phyloP scores from a whole-genome alignment of 2,888 invertebrate genomes.

The Eubasilissa splendida region DNA sequence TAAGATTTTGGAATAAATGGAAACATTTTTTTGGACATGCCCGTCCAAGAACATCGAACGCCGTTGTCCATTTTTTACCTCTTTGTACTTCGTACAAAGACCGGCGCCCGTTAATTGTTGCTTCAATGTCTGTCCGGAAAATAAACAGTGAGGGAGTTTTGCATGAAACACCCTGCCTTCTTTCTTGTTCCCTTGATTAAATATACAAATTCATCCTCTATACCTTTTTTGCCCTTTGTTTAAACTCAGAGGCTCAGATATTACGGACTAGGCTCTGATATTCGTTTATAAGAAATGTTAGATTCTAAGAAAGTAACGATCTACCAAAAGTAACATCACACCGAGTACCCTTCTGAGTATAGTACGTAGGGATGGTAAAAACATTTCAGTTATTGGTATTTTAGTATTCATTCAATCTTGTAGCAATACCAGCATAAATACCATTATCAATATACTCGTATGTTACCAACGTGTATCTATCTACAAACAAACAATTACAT shows the following conservation, averaged over 20 bases:
- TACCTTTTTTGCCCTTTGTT: slow-evolving; percentile 33
- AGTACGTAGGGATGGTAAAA: too few species aligned
- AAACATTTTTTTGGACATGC: too few species aligned
- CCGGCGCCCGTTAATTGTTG: slow-evolving; percentile 48
- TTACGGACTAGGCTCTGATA: neutral
- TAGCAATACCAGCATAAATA: too few species aligned
- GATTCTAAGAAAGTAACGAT: too few species aligned
- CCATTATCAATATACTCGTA: too few species aligned
- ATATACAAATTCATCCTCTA: slow-evolving; percentile 22
- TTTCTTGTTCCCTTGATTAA: slow-evolving; percentile 3
- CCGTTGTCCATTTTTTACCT: slow-evolving; percentile 9
- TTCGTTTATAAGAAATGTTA: neutral
- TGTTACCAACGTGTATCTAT: too few species aligned
- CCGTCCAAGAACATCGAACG: slow-evolving; percentile 3
- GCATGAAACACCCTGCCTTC: slow-evolving; percentile 22
- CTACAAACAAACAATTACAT: too few species aligned
- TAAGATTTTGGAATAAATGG: too few species aligned
- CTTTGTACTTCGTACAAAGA: slow-evolving; percentile 16
- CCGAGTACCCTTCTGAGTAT: too few species aligned
- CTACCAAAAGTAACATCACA: too few species aligned
- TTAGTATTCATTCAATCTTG: too few species aligned
- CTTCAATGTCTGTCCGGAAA: slow-evolving; percentile 48
- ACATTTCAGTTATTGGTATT: too few species aligned
- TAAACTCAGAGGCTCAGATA: slow-evolving; percentile 12
- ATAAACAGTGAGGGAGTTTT: slow-evolving; percentile 39